Evolutionary conservation across 2,797 vertebrate species (phyloP).

Genomic region (Halcyon smyrnensis): DNA sequence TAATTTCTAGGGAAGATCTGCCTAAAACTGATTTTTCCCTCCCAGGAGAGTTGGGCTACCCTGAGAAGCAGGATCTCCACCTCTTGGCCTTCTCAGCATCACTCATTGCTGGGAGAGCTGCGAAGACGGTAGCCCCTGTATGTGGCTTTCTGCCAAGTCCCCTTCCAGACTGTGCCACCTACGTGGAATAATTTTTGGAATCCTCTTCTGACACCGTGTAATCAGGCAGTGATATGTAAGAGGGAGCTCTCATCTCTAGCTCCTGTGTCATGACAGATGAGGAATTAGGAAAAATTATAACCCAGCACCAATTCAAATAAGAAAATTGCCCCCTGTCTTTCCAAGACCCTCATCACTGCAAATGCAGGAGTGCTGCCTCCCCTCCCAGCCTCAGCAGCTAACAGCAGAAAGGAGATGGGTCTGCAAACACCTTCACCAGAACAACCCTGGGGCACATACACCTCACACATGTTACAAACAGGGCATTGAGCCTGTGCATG

Average conservation of each 20-base stretch:
- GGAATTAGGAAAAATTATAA: slow-evolving; percentile 59
- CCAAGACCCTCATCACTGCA: not conserved
- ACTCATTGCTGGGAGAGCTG: rapidly evolving
- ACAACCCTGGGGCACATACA: rapidly evolving
- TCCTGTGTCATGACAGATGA: slow-evolving; percentile 28
- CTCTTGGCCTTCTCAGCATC: not conserved
- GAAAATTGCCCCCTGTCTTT: slow-evolving; percentile 53
- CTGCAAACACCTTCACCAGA: rapidly evolving
- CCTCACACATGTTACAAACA: not conserved
- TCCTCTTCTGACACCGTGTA: slow-evolving; percentile 30
- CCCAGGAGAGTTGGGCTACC: not conserved
- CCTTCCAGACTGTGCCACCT: not conserved
- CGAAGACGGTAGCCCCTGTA: not conserved
- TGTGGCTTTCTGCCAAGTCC: not conserved
- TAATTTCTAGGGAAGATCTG: not conserved
- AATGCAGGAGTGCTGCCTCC: not conserved
- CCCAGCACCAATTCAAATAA: slow-evolving; percentile 39
- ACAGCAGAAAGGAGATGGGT: not conserved
- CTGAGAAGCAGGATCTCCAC: not conserved
- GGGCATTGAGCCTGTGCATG: rapidly evolving
- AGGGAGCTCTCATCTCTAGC: slow-evolving; percentile 14
- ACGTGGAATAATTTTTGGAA: slow-evolving; percentile 35
- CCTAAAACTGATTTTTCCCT: not conserved
- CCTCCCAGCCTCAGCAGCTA: not conserved
- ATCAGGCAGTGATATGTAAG: slow-evolving; percentile 39